Percentiles rank a stretch among this genome's conserved stretches.
phyloP scores from a whole-genome alignment of 2,113 vertebrate species.

The Hippocampus mohnikei region DNA sequence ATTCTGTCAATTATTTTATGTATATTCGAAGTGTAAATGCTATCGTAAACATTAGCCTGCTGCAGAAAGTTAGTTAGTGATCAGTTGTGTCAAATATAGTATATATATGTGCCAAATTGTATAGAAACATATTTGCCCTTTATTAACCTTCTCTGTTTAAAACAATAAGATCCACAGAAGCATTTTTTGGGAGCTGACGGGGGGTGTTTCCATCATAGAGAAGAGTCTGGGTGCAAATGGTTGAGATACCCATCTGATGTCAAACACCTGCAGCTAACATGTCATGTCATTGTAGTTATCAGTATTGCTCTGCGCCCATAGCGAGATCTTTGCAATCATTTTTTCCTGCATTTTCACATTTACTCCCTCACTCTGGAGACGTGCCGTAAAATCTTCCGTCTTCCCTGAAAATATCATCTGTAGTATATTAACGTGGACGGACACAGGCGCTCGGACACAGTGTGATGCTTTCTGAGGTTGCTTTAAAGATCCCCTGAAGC shows the following conservation, averaged over 20 bases:
- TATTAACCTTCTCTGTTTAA: neutral
- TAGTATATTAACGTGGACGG: conserved; percentile 6
- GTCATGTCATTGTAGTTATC: neutral
- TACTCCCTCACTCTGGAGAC: conserved; percentile 2
- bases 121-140: no score
- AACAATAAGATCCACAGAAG: neutral
- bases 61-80: no score
- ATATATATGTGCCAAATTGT: no score
- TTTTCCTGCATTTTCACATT: conserved; percentile 8
- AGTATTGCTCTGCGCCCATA: conserved; percentile 7
- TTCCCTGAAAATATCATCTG: conserved; percentile 6
- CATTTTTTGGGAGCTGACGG: neutral
- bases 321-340: conserved; percentile 11
- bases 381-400: conserved; percentile 5
- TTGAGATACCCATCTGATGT: neutral
- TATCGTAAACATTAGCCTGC: no score
- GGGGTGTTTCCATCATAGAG: neutral
- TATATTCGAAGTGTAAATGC: no score
- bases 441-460: neutral
- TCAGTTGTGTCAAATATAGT: no score
- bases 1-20: no score
- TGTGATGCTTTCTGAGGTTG: conserved; percentile 6
- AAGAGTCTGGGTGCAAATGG: neutral
- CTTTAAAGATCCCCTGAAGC: conserved; percentile 13
- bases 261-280: conserved; percentile 5